Base-by-base conservation (phyloP, 2,797 vertebrate genomes). In the Jordanella pulchra region DNA sequence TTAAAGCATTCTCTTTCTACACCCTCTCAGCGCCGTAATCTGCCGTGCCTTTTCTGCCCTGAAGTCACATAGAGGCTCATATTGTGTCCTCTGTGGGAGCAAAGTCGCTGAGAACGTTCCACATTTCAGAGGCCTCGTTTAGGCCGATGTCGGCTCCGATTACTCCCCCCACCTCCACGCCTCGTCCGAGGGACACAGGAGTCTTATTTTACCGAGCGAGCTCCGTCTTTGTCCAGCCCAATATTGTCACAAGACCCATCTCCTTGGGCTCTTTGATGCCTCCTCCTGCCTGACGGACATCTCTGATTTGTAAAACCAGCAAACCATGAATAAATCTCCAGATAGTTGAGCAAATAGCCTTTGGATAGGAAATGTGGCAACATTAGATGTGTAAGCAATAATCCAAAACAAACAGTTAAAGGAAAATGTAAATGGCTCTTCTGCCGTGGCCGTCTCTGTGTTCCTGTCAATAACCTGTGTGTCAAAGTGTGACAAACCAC, bases 21-120 rank as follows among this genome's bases (percentile, higher is more conserved):
- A 21, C 75, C 86, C 90, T 93, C 92, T 93, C 93, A 92, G 90
- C 89, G 79, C 90, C 51, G 73, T 89, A 89, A 87, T 91, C 89
- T 86, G 79, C 83, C 45, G 28, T 67, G 79, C 65, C 83, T 63
- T 73, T 87, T 83, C 81, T 75, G 68, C 83, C 75, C 70, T 21
- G 42, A 47, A 72, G 76, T 75, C 71, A 76, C 88, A 90, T 80
- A 91, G 85, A 91, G 89, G 72, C 82, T 71, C 84, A 86, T 87
- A 89, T 93, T 92, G 92, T 91, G 72, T 84, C 87, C 4, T 87
- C 87, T 92, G 90, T 91, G 92, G 92, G 93, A 94, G 87, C 85
- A 76, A 78, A 87, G 85, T 81, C 70, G 27, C 83, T 86, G 85
- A 90, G 91, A 93, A 81, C 60, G 79, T 86, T 74, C 78, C 89